These are phyloP conservation scores for Drosophila leontia DNA, from an alignment of 1,140 invertebrate genomes.

Conservation along the genomic window DNA sequence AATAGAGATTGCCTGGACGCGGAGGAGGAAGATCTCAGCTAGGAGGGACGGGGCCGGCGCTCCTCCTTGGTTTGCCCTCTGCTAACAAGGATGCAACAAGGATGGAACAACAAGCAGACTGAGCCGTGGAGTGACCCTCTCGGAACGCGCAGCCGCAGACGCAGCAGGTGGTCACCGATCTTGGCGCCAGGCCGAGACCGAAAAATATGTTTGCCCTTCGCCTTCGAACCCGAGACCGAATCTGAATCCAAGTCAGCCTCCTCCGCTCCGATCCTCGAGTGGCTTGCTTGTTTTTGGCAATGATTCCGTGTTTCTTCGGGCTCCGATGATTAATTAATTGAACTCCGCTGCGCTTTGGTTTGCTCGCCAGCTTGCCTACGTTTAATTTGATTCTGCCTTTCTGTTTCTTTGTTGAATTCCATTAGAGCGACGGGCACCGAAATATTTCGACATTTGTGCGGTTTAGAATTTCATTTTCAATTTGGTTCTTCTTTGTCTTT, in stretches of 20 bases:
- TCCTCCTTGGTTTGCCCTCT: constrained; percentile 42
- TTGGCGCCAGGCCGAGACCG: constrained; percentile 69
- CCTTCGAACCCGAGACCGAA: background rate
- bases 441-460: constrained; percentile 80
- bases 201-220: constrained; percentile 13
- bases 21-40: background rate
- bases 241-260: constrained; percentile 9
- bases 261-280: constrained; percentile 22
- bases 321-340: constrained; percentile 78
- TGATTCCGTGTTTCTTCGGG: constrained; percentile 57
- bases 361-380: constrained; percentile 52
- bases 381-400: constrained; percentile 74
- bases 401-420: constrained; percentile 71
- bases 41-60: background rate
- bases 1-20: constrained; percentile 44
- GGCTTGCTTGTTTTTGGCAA: constrained; percentile 69
- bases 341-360: constrained; percentile 61
- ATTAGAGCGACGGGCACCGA: constrained; percentile 58
- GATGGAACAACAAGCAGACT: constrained; percentile 9
- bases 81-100: constrained; percentile 74
- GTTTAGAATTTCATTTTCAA: constrained; percentile 82
- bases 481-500: constrained; percentile 36
- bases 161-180: constrained; percentile 78
- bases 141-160: constrained; percentile 46
- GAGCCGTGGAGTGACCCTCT: constrained; percentile 13